phyloP scores from a whole-genome alignment of 2,888 invertebrate genomes.

The Pollenia angustigena region DNA sequence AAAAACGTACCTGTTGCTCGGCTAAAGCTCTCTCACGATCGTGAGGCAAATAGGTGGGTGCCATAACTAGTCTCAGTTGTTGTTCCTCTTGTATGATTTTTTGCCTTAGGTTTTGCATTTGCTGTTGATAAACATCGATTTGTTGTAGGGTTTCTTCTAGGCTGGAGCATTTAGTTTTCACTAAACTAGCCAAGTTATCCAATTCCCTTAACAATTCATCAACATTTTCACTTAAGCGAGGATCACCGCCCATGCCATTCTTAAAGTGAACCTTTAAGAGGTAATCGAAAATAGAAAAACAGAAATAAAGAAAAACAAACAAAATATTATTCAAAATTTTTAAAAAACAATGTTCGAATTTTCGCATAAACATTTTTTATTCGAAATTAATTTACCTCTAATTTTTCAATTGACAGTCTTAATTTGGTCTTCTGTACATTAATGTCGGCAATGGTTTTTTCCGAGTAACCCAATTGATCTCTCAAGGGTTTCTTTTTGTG shows the following conservation, averaged over 20 bases:
- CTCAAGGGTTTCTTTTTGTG: constrained; percentile 94
- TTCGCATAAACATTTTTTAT: too few species aligned
- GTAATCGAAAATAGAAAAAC: constrained; percentile 11
- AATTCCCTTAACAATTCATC: constrained; percentile 89
- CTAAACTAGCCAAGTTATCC: constrained; percentile 85
- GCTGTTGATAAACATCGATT: constrained; percentile 94
- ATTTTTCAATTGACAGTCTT: constrained; percentile 94
- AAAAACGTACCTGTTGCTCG: constrained; percentile 92
- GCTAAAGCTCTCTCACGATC: constrained; percentile 92
- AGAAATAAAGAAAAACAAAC: constrained; percentile 35
- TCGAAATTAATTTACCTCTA: constrained; percentile 87
- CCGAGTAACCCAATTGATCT: constrained; percentile 93
- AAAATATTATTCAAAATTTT: too few species aligned
- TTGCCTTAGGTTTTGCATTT: constrained; percentile 92
- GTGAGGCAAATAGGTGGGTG: constrained; percentile 92
- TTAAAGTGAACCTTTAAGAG: constrained; percentile 91
- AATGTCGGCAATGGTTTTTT: constrained; percentile 94
- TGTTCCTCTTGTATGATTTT: constrained; percentile 95
- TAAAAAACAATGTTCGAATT: too few species aligned
- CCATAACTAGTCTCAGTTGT: constrained; percentile 91
- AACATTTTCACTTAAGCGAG: constrained; percentile 89
- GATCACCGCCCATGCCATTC: constrained; percentile 92
- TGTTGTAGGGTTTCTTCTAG: constrained; percentile 92
- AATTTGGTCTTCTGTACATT: constrained; percentile 96
- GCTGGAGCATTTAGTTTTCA: constrained; percentile 84